Conservation (phyloP, 2,113 vertebrate genomes). For the Elachura formosa region DNA sequence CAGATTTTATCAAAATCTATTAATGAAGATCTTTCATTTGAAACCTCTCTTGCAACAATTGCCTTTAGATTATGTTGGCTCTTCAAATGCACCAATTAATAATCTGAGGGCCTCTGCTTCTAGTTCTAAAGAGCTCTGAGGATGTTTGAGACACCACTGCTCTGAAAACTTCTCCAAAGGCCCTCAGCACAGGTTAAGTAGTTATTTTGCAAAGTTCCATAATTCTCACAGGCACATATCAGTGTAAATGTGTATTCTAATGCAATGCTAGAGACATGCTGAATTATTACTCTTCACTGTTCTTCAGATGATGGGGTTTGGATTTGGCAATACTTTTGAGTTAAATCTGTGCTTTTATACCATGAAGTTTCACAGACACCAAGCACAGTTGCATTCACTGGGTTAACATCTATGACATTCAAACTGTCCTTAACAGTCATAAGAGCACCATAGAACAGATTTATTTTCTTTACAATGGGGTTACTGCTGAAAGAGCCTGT, state of each 20-base stretch:
- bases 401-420: constrained; percentile 37
- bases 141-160: background rate
- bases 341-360: constrained; percentile 26
- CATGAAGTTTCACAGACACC: background rate
- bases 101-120: background rate
- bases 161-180: background rate
- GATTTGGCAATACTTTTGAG: constrained; percentile 6
- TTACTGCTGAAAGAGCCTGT: constrained; percentile 30
- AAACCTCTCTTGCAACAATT: background rate
- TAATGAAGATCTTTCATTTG: background rate
- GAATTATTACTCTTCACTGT: background rate
- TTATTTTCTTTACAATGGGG: background rate
- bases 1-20: background rate
- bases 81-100: background rate
- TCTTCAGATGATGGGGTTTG: background rate
- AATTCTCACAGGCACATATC: background rate
- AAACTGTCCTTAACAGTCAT: constrained; percentile 51
- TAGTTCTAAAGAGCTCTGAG: background rate
- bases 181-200: background rate
- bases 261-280: background rate
- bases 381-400: background rate
- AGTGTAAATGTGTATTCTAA: background rate
- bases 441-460: constrained; percentile 47
- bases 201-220: background rate
- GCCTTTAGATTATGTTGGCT: background rate